Conservation (phyloP, 2,888 invertebrate genomes). For the Eretmocerus hayati region DNA sequence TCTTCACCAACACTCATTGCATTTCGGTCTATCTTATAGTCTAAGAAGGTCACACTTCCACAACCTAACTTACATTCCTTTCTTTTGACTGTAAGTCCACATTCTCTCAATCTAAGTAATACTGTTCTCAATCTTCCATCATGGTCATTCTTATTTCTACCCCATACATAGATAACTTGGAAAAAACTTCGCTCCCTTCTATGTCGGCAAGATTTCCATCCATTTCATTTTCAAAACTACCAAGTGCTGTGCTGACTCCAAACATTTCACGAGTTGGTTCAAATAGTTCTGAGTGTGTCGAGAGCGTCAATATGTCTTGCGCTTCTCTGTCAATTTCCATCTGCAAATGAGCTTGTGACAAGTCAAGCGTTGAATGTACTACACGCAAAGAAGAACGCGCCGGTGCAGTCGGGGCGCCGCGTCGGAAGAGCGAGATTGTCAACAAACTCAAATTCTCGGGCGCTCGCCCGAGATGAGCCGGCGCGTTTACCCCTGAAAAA, state of each 20-base stretch:
- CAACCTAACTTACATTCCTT: conserved; percentile 17
- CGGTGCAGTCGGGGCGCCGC: conserved; percentile 26
- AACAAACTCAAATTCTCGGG: no score
- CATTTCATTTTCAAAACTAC: conserved; percentile 33
- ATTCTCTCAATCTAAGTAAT: conserved; percentile 7
- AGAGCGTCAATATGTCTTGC: conserved; percentile 28
- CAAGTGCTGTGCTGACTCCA: conserved; percentile 25
- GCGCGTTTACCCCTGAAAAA: no score
- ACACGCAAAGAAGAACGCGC: no score
- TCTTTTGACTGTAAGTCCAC: conserved; percentile 15
- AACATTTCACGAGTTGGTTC: conserved; percentile 16
- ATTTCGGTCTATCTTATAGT: conserved; percentile 23
- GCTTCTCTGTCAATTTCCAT: conserved; percentile 31
- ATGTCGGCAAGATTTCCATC: conserved; percentile 31
- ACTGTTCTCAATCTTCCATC: conserved; percentile 26
- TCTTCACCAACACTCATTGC: conserved; percentile 23
- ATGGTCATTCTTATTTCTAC: conserved; percentile 30
- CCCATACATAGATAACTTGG: conserved; percentile 40
- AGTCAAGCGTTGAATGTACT: conserved; percentile 33
- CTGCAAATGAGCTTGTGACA: conserved; percentile 37
- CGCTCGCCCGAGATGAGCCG: no score
- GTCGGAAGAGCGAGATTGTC: conserved; percentile 15
- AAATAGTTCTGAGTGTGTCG: conserved; percentile 35
- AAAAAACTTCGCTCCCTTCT: conserved; percentile 37
- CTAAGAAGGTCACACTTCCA: conserved; percentile 24